Conservation (phyloP, 2,797 vertebrate species). For the Furcifer pardalis region DNA sequence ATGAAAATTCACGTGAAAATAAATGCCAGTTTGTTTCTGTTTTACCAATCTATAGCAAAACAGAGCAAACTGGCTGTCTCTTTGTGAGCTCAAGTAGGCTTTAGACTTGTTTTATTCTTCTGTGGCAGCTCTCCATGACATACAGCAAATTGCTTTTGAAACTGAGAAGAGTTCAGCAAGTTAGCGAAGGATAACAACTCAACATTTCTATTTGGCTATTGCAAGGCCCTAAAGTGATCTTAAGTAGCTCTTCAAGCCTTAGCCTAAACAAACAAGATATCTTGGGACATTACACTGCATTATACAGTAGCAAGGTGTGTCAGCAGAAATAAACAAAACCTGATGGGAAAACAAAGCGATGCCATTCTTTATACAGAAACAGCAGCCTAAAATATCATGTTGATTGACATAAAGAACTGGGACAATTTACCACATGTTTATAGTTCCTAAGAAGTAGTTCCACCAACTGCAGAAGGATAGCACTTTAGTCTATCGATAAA, state of each 20-base stretch:
- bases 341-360: neutral
- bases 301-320: neutral
- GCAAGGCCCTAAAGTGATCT: neutral
- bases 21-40: no score
- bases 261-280: neutral
- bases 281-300: neutral
- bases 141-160: neutral
- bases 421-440: neutral
- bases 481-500: neutral
- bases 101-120: neutral
- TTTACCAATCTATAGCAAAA: no score
- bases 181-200: neutral
- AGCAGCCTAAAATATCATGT: neutral
- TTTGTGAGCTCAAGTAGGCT: neutral
- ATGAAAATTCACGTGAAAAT: no score
- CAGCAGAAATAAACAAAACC: neutral
- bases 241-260: neutral
- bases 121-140: neutral
- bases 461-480: neutral
- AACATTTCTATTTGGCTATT: neutral
- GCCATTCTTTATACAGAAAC: neutral
- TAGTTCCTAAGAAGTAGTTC: constrained; percentile 2
- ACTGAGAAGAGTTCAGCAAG: neutral
- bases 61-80: no score
- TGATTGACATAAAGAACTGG: neutral